Conservation (phyloP, 2,113 vertebrate species). For the Chloebia gouldiae region DNA sequence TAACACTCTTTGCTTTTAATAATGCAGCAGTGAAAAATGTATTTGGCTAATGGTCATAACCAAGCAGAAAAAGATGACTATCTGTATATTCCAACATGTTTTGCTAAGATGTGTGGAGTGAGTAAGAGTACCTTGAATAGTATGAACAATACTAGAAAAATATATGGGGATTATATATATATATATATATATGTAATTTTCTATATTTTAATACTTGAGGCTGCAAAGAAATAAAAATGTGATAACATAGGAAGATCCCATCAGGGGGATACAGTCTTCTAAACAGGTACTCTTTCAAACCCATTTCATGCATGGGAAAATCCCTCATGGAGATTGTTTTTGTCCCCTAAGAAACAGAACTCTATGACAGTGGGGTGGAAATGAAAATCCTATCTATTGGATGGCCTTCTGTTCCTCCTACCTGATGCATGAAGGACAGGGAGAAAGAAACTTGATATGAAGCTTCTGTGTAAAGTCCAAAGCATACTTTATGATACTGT, state of each 20-base stretch:
- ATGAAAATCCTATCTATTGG: neutral
- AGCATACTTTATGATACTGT: neutral
- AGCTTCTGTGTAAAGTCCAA: neutral
- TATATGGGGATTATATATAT: neutral
- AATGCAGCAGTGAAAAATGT: neutral
- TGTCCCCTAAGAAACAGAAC: neutral
- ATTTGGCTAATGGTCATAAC: neutral
- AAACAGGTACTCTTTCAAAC: neutral
- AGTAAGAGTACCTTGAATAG: neutral
- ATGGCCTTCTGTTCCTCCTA: neutral
- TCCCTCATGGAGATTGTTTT: neutral
- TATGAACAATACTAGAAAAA: neutral
- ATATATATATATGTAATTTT: accelerated
- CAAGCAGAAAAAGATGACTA: neutral
- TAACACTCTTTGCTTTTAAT: neutral
- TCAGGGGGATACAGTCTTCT: neutral
- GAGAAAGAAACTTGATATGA: neutral
- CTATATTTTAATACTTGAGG: neutral
- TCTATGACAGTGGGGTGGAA: neutral
- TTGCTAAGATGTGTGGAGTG: neutral
- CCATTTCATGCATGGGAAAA: neutral
- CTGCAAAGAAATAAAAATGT: neutral
- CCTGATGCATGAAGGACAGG: neutral
- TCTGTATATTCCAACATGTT: neutral
- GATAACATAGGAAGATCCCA: neutral